Percentiles rank a stretch among this genome's conserved stretches.
Evolutionary conservation across 2,797 vertebrate genomes (phyloP).

Genomic region (Sebastes iracundus): DNA sequence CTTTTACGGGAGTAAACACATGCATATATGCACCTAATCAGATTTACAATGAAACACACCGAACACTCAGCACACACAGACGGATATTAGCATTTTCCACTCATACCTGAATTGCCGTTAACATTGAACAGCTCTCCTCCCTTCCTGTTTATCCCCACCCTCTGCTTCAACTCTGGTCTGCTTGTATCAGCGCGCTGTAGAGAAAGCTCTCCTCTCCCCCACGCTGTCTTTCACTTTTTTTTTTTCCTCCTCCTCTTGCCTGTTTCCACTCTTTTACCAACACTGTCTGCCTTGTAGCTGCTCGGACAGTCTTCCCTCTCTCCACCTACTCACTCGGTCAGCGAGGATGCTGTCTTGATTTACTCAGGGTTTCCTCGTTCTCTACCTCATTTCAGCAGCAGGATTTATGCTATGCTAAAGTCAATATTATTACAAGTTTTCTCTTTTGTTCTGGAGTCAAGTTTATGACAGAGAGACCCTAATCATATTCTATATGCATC

Average conservation of each 20-base stretch:
- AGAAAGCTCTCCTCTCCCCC: constrained; percentile 36
- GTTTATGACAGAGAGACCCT: neutral
- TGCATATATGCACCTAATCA: constrained; percentile 5
- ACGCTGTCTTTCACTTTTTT: constrained; percentile 24
- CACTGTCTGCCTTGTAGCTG: constrained; percentile 11
- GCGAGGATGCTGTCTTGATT: constrained; percentile 5
- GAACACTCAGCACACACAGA: neutral
- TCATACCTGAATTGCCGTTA: constrained; percentile 68
- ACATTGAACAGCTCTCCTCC: constrained; percentile 60
- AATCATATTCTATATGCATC: neutral
- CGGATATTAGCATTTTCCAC: constrained; percentile 18
- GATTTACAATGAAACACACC: constrained; percentile 1
- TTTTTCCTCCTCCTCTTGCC: neutral
- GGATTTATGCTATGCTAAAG: neutral
- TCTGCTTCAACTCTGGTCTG: constrained; percentile 39
- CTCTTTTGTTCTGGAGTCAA: neutral
- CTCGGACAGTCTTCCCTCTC: constrained; percentile 9
- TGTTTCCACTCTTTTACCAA: constrained; percentile 19
- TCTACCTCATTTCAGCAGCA: neutral
- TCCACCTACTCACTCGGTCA: constrained; percentile 21
- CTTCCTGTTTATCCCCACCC: constrained; percentile 9
- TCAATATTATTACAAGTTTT: neutral
- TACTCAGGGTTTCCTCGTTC: neutral
- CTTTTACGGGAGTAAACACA: constrained; percentile 7
- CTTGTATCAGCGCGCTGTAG: constrained; percentile 26